These are phyloP conservation scores for Andrena chrysosceles DNA, from an alignment of 2,888 invertebrate genomes.

Conservation along the genomic window DNA sequence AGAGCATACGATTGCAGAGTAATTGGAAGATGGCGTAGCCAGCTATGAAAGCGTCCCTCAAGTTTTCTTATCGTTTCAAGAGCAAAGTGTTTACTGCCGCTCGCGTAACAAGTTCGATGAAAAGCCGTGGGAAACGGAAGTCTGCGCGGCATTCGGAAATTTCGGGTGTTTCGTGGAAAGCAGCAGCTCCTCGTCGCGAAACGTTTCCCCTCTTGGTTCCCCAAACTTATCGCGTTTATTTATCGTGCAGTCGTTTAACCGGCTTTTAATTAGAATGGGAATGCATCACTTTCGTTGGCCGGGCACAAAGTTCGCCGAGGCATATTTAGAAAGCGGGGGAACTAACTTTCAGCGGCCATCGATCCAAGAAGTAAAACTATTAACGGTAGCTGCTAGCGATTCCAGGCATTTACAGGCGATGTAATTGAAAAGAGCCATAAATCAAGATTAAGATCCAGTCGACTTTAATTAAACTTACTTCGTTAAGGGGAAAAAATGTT, in stretches of 20 bases:
- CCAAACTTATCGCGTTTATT: constrained; percentile 68
- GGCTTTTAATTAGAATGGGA: constrained; percentile 49
- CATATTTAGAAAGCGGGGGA: constrained; percentile 32
- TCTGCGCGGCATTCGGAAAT: constrained; percentile 42
- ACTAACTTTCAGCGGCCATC: constrained; percentile 24
- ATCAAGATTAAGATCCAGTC: constrained; percentile 50
- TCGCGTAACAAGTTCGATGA: constrained; percentile 28
- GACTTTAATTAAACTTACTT: constrained; percentile 59
- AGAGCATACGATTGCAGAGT: no score
- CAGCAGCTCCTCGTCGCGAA: constrained; percentile 41
- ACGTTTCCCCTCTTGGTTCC: constrained; percentile 37
- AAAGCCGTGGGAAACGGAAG: constrained; percentile 55
- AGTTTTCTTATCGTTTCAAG: neutral
- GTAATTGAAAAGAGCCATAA: constrained; percentile 47
- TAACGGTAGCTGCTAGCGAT: constrained; percentile 9
- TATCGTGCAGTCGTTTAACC: constrained; percentile 47
- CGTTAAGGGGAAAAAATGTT: constrained; percentile 44
- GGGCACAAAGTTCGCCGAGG: constrained; percentile 13
- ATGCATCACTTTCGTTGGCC: constrained; percentile 37
- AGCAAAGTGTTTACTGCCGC: neutral
- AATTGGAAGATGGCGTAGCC: neutral
- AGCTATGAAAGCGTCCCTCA: neutral
- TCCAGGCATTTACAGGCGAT: constrained; percentile 42
- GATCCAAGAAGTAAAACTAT: constrained; percentile 23
- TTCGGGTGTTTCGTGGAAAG: constrained; percentile 47